Evolutionary conservation across 2,113 vertebrate species (phyloP), one percentile per base, ranked within the genome.

Genomic region (Albula goreensis): DNA sequence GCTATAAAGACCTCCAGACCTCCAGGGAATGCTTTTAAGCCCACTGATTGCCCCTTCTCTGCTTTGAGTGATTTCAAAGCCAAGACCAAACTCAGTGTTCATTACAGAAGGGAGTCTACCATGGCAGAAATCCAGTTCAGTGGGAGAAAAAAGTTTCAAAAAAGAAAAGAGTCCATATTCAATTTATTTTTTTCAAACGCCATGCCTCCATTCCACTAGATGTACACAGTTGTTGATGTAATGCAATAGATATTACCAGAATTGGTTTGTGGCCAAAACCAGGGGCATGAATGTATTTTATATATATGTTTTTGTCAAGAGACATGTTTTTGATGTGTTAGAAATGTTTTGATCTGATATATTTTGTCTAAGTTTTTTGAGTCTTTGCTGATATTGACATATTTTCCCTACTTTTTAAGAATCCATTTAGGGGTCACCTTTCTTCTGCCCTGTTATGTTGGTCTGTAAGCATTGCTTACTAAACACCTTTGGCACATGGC

Each of bases 41-140:
- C 22, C 50, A 53, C 10, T 31, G n/a, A 25, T 74, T 74, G 70
- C 70, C 80, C 80, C n/a, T 5, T 51, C 50, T n/a, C 80, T 12
- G 80, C 49, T 53, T 81, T 53, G 80, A 81, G 80, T 81, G 19
- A 81, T 53, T 31, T 56, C 22, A 31, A 56, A 81, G 80, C 80
- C 80, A n/a, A 53, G 50, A 25, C 10, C 50, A 56, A 56, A 53
- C 80, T 13, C 19, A n/a, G 17, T 11, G 56, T 81, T 50, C 50
- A 11, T 8, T 22, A 19, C 50, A 56, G 50, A 53, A n/a, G 70
- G 50, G n/a, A 12, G 52, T 53, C 50, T 50, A 53, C 22, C n/a
- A 50, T 50, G 52, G 50, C n/a, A 52, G 50, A 56, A 52, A 56
- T 25, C n/a, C 50, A 25, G n/a, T 22, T 66, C 60, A 66, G 15